Evolutionary conservation across 2,113 vertebrate species (phyloP), one percentile per base, ranked within the genome.

Genomic region (Hemichromis elongatus): DNA sequence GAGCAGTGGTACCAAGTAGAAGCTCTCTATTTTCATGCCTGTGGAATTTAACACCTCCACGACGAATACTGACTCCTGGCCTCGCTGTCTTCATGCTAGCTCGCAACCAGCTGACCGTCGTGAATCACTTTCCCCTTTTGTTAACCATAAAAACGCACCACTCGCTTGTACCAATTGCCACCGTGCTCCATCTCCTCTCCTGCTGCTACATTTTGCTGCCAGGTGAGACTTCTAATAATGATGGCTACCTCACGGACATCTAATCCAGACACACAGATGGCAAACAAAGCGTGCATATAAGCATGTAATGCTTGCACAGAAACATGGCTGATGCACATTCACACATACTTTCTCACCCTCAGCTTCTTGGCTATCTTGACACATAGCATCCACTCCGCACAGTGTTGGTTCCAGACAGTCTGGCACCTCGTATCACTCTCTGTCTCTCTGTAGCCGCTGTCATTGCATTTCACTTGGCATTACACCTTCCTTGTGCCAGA

Each of bases 41-140:
- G 78, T 79, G 78, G 90, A 94, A 94, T 94, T 63, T 94, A 68
- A 88, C 93, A 92, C 90, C 85, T n/a, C 61, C 79, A 84, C 33
- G 83, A 52, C 14, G 28, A 87, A 61, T 1, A 21, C 80, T 61
- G 79, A 56, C 55, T 85, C 80, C 42, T 26, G 28, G 68, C 84
- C 84, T 79, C 5, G 9, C 82, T 50, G 84, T 85, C 18, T 57
- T 79, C 50, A 8, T 63, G 35, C 80, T 78, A 24, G 66, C 40
- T 77, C 4, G 9, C 73, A 66, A 40, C 81, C 73, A 28, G 84
- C 70, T 66, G 63, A 68, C 56, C 28, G 18, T 2, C 16, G 55
- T 45, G 82, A 80, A 80, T 89, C 81, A 86, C 81, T 73, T 52
- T 3, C 19, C 55, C 26, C 56, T 47, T 47, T 80, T 59, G 1